Conservation (phyloP, 92 coral and sea anemone species). For the Zoanthus solanderi region DNA sequence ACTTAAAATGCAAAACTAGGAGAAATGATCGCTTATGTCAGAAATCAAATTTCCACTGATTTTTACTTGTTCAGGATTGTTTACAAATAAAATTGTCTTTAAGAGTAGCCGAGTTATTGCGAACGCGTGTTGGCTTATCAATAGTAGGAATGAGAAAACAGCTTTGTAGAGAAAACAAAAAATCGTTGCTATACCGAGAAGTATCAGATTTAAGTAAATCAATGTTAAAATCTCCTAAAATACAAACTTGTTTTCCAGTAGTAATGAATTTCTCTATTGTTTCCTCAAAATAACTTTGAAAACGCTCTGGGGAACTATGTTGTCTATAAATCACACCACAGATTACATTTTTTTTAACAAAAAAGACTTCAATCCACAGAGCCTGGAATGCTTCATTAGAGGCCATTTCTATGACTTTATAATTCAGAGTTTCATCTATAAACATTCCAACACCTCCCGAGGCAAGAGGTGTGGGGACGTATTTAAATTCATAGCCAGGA, state of each 20-base stretch:
- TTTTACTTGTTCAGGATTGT: not conserved
- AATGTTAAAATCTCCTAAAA: constrained; percentile 21
- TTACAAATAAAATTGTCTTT: not conserved
- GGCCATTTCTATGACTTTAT: constrained; percentile 4
- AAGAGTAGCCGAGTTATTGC: not conserved
- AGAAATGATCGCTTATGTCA: not conserved
- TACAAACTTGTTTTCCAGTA: constrained; percentile 30
- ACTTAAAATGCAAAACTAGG: not conserved
- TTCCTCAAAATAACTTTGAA: constrained; percentile 57
- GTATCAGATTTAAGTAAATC: too few species aligned
- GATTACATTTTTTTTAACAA: constrained; percentile 49
- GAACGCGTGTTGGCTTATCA: not conserved
- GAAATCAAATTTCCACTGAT: not conserved
- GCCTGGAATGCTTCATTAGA: constrained; percentile 53
- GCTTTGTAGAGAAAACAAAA: not conserved
- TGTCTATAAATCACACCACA: constrained; percentile 50
- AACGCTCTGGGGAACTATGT: constrained; percentile 55
- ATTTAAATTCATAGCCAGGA: constrained; percentile 51
- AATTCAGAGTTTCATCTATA: constrained; percentile 46
- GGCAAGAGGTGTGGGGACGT: constrained; percentile 53
- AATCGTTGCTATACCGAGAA: not conserved
- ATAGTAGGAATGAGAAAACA: not conserved
- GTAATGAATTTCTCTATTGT: constrained; percentile 35
- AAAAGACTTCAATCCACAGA: constrained; percentile 55
- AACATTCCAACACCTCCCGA: constrained; percentile 65